phyloP scores from a whole-genome alignment of 1,140 invertebrate species.

The Sitodiplosis mosellana region DNA sequence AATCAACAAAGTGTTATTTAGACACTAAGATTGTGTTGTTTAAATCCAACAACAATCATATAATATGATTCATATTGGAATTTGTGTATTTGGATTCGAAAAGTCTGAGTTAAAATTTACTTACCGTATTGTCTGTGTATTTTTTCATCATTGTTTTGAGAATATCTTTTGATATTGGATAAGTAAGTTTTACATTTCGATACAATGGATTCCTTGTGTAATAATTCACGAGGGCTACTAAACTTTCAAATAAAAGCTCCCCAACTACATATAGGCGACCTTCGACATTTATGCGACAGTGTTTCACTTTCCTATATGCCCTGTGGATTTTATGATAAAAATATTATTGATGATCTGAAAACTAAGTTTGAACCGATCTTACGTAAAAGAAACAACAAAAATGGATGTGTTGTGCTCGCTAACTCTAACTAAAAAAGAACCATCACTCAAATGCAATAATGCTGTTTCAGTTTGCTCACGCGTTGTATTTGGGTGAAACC shows the following conservation, averaged over 20 bases:
- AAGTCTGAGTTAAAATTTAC: conserved; percentile 6
- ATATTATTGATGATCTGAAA: too few species aligned
- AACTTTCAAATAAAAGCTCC: conserved; percentile 76
- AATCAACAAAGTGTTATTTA: too few species aligned
- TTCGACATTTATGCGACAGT: conserved; percentile 83
- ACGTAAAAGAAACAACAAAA: conserved; percentile 92
- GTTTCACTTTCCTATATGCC: conserved; percentile 84
- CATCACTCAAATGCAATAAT: conserved; percentile 64
- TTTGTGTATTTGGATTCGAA: too few species aligned
- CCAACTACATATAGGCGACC: conserved; percentile 81
- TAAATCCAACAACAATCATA: too few species aligned
- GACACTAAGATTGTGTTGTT: too few species aligned
- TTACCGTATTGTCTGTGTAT: not conserved
- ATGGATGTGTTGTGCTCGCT: conserved; percentile 67
- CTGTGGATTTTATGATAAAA: too few species aligned
- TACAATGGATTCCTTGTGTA: conserved; percentile 84
- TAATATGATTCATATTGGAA: too few species aligned
- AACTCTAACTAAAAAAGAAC: conserved; percentile 79
- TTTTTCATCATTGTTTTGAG: not conserved
- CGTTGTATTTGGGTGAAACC: conserved; percentile 73
- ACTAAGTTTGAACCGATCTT: too few species aligned
- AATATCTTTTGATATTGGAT: conserved; percentile 69
- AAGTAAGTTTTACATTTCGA: conserved; percentile 67
- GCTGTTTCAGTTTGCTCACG: conserved; percentile 72
- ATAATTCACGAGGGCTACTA: conserved; percentile 81